Conservation (phyloP, 2,888 invertebrate species). For the Aleiodes alternator region DNA sequence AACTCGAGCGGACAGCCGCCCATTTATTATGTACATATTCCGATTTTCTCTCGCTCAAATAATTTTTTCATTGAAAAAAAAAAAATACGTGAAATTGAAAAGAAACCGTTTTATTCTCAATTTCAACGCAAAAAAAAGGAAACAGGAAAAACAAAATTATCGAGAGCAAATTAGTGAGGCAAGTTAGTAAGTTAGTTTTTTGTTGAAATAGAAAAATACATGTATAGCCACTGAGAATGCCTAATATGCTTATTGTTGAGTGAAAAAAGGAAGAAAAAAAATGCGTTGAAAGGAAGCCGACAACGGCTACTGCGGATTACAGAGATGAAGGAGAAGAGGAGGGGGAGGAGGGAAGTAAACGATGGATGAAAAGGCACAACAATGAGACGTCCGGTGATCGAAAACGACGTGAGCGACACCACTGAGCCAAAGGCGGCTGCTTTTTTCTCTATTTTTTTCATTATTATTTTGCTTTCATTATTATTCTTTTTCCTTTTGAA, state of each 20-base stretch:
- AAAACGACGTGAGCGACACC: conserved; percentile 47
- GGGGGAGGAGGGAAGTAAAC: conserved; percentile 13
- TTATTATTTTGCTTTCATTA: not conserved
- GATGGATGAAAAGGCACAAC: conserved; percentile 52
- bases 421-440: conserved; percentile 41
- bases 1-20: conserved; percentile 48
- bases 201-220: conserved; percentile 18
- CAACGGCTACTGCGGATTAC: conserved; percentile 64
- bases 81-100: conserved; percentile 12
- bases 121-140: not conserved
- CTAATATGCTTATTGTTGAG: conserved; percentile 23
- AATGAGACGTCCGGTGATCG: conserved; percentile 51
- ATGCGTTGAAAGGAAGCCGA: conserved; percentile 40
- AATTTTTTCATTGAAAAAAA: conserved; percentile 22
- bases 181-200: conserved; percentile 32
- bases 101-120: conserved; percentile 19
- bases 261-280: not conserved
- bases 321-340: conserved; percentile 59
- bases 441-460: conserved; percentile 6
- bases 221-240: conserved; percentile 22
- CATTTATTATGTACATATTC: conserved; percentile 26
- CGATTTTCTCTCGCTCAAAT: conserved; percentile 24
- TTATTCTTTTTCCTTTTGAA: conserved; percentile 45
- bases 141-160: conserved; percentile 35
- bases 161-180: conserved; percentile 1